Base-by-base conservation (phyloP, 2,113 vertebrate species). In the Chionomys nivalis region DNA sequence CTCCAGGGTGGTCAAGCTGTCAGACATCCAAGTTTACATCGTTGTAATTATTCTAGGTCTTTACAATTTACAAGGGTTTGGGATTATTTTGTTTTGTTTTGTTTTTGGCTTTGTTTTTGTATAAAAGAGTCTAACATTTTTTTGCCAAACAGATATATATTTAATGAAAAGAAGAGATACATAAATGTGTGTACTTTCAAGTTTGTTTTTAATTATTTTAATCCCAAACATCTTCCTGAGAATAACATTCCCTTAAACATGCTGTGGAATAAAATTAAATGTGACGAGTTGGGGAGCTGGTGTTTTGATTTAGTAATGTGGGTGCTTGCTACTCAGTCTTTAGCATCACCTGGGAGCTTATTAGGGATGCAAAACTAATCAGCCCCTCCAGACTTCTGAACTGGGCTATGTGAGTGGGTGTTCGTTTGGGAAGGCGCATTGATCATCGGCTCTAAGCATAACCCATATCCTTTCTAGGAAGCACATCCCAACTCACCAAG, bases 191-290 rank as follows among this genome's bases (percentile, higher is more conserved):
- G 97, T 98, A 98, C 91, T 98, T 98, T 97, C 76, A 95, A 97
- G 94, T n/a, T 96, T 97, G 98, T 98, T 98, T 98, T 98, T 97
- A 96, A 98, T 98, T 97, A 98, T 98, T 98, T 98, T 97, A 98
- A 96, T 98, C 97, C 97, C 96, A 90, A 98, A 97, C 97, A 96
- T 98, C 97, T 97, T 97, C 98, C 97, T 73, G 94, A 97, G 95
- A 98, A 83, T 98, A 95, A 88, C 96, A 89, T 42, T 98, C 97
- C 98, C 97, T 98, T 98, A 97, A 94, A 91, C 94, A 96, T 96
- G 97, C 97, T 98, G 98, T 98, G 98, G 98, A 99, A 99, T 99
- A 99, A 99, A 98, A 96, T 86, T 97, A 97, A 96, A 98, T 98
- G 97, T 98, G 98, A 98, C 95, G 98, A 98, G 97, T 96, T 95